Percentiles rank a stretch among this genome's conserved stretches.
Evolutionary conservation across 2,113 vertebrate genomes (phyloP).

Genomic region (Nothoprocta pentlandii): DNA sequence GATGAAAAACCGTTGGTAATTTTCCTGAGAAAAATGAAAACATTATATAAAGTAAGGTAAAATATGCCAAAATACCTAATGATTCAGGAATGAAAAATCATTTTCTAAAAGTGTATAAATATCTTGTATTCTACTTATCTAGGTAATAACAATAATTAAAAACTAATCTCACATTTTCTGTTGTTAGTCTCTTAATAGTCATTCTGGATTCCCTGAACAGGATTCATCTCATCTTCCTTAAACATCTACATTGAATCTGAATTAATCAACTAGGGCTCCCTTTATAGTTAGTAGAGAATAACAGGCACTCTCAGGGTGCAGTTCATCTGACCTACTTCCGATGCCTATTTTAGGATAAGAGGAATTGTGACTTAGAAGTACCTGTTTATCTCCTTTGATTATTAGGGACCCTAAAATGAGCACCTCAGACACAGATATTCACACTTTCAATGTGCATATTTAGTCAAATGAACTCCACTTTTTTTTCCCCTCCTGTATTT

Average conservation of each 20-base stretch:
- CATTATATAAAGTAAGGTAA: background rate
- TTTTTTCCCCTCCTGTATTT: background rate
- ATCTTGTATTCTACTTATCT: background rate
- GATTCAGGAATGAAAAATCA: background rate
- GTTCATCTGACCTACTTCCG: constrained; percentile 68
- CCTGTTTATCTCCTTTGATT: constrained; percentile 53
- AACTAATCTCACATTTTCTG: background rate
- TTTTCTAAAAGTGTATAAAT: background rate
- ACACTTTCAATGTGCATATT: background rate
- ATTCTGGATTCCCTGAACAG: constrained; percentile 19
- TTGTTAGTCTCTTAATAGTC: background rate
- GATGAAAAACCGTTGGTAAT: background rate
- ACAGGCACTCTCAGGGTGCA: constrained; percentile 46
- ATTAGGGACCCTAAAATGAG: constrained; percentile 20
- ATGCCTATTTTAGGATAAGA: constrained; percentile 63
- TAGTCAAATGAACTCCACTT: constrained; percentile 21
- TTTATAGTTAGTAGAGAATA: constrained; percentile 48
- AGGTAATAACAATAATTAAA: background rate
- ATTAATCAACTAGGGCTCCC: constrained; percentile 49
- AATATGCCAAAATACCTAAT: background rate
- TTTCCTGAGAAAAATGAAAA: background rate
- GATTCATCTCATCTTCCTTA: constrained; percentile 45
- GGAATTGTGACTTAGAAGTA: constrained; percentile 65
- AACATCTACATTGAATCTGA: constrained; percentile 42
- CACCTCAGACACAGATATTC: constrained; percentile 28